A percentile compares a stretch with the other conserved stretches of the same genome.
These are phyloP conservation scores for Diplogasteroides magnus DNA, from an alignment of 1,140 invertebrate species.

Conservation along the genomic window DNA sequence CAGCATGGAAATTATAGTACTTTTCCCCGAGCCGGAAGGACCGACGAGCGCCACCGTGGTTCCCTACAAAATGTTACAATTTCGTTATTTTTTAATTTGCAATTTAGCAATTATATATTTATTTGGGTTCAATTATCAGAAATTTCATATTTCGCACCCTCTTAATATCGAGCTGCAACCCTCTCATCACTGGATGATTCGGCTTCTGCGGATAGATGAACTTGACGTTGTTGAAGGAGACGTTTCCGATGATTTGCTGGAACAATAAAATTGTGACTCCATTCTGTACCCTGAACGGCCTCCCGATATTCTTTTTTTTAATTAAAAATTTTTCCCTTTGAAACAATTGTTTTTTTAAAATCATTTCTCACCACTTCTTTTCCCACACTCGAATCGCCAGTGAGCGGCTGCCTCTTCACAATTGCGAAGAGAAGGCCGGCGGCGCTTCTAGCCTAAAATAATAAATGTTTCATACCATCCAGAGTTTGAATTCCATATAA, in stretches of 20 bases:
- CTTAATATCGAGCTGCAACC: constrained; percentile 70
- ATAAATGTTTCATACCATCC: background rate
- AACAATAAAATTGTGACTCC: too few relatives aligned
- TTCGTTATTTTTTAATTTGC: background rate
- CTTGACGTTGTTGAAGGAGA: constrained; percentile 54
- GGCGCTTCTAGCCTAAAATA: background rate
- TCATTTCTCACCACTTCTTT: background rate
- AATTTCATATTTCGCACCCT: constrained; percentile 35
- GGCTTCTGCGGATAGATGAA: constrained; percentile 57
- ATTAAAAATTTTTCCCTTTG: background rate
- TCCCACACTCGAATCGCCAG: constrained; percentile 46
- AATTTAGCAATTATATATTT: too few relatives aligned
- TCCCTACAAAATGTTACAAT: constrained; percentile 62
- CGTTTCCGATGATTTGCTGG: constrained; percentile 22
- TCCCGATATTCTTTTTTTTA: background rate
- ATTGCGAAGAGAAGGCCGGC: constrained; percentile 14
- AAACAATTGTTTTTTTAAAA: background rate
- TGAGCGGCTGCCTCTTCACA: constrained; percentile 44
- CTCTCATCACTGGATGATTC: constrained; percentile 64
- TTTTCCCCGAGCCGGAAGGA: constrained; percentile 77
- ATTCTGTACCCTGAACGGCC: background rate
- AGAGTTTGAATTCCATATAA: background rate
- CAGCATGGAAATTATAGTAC: constrained; percentile 75
- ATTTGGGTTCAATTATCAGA: too few relatives aligned
- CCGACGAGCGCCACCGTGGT: constrained; percentile 81